Evolutionary conservation across 2,113 vertebrate genomes (phyloP).

Genomic region (Gobius niger): DNA sequence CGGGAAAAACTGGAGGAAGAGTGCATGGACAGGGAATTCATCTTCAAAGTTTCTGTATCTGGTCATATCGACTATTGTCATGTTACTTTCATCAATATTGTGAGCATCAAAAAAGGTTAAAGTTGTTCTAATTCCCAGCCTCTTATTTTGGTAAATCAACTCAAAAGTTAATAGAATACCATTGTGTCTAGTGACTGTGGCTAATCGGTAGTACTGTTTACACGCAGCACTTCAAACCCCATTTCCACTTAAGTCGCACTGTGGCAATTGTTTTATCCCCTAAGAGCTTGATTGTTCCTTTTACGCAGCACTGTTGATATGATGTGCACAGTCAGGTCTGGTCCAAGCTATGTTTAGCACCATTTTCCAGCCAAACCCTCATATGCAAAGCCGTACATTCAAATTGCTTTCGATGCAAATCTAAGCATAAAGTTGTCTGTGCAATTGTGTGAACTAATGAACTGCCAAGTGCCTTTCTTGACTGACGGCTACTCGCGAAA

Average conservation of each 20-base stretch:
- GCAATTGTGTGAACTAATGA: constrained; percentile 61
- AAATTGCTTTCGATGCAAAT: constrained; percentile 27
- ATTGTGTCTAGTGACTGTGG: neutral
- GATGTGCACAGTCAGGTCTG: neutral
- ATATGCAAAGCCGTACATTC: constrained; percentile 30
- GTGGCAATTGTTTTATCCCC: neutral
- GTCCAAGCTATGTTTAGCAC: neutral
- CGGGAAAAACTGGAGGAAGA: too few relatives aligned
- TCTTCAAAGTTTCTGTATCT: too few relatives aligned
- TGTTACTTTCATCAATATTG: neutral
- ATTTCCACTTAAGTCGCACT: neutral
- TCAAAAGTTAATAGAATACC: neutral
- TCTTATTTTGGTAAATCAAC: neutral
- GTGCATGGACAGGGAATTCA: too few relatives aligned
- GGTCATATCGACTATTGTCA: neutral
- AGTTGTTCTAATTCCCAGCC: neutral
- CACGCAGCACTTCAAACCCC: constrained; percentile 1
- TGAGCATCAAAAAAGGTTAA: neutral
- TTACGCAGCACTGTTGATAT: neutral
- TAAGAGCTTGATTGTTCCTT: neutral
- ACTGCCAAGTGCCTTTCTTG: constrained; percentile 50
- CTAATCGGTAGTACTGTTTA: constrained; percentile 1
- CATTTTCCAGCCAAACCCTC: constrained; percentile 26
- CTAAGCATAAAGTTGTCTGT: constrained; percentile 42
- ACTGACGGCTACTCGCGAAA: constrained; percentile 47